A percentile compares a stretch with the other conserved stretches of the same genome.
These are phyloP conservation scores for Pipra filicauda DNA, from an alignment of 2,113 vertebrate genomes.

Conservation along the genomic window DNA sequence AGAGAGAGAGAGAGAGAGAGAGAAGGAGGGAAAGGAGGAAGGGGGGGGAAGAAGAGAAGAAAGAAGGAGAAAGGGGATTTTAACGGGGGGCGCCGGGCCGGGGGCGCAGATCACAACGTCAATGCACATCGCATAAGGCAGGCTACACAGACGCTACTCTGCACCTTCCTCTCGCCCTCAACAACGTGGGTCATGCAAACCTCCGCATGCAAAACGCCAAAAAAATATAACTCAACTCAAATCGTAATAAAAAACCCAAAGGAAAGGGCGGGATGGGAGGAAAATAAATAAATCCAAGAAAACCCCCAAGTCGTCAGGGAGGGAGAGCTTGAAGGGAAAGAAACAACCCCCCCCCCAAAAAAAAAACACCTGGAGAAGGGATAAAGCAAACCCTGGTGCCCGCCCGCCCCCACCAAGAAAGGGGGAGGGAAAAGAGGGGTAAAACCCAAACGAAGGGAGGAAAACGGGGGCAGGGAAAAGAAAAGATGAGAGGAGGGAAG, in stretches of 20 bases:
- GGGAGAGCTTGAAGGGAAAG: constrained; percentile 45
- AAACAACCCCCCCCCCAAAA: neutral
- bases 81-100: constrained; percentile 47
- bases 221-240: neutral
- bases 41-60: constrained; percentile 56
- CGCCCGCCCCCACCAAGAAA: neutral
- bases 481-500: neutral
- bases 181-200: constrained; percentile 99
- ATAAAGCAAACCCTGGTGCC: neutral
- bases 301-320: constrained; percentile 34
- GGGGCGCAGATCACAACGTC: constrained; percentile 57
- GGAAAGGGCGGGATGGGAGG: neutral
- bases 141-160: constrained; percentile 81
- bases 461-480: neutral
- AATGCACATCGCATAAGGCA: constrained; percentile 77
- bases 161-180: constrained; percentile 86
- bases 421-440: neutral
- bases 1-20: neutral
- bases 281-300: neutral
- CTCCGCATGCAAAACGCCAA: constrained; percentile 95
- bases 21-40: constrained; percentile 33
- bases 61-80: constrained; percentile 75
- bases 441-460: constrained; percentile 7
- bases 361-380: neutral
- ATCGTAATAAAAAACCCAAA: constrained; percentile 33